Evolutionary conservation across 2,888 invertebrate species (phyloP).

Genomic region (Brenthis hecate): DNA sequence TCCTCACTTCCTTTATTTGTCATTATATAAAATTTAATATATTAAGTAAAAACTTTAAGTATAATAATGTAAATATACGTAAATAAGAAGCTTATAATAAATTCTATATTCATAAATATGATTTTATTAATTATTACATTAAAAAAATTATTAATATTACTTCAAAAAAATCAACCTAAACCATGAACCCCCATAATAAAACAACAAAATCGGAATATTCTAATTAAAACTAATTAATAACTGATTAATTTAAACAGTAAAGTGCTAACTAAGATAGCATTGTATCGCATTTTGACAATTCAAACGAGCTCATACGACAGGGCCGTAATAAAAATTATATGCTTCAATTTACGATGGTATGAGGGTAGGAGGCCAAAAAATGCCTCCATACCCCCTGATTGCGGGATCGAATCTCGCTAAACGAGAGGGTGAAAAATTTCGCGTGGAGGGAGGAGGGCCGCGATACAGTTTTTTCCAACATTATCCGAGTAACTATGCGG

Average conservation of each 20-base stretch:
- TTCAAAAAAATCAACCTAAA: too few relatives aligned
- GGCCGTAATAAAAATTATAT: constrained; percentile 82
- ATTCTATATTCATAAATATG: too few relatives aligned
- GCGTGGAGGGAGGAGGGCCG: constrained; percentile 53
- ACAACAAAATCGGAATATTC: background rate
- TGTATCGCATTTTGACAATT: constrained; percentile 49
- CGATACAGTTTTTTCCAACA: constrained; percentile 76
- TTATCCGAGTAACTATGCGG: constrained; percentile 77
- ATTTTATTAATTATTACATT: too few relatives aligned
- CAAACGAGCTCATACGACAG: constrained; percentile 70
- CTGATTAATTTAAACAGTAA: constrained; percentile 19
- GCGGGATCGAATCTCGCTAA: constrained; percentile 81
- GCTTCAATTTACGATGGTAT: constrained; percentile 79
- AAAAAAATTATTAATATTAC: too few relatives aligned
- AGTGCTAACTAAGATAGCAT: constrained; percentile 35
- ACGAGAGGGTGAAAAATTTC: constrained; percentile 70
- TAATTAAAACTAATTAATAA: constrained; percentile 17
- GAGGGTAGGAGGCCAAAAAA: constrained; percentile 66
- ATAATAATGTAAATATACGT: too few relatives aligned
- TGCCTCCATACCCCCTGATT: constrained; percentile 72
- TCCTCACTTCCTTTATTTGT: too few relatives aligned
- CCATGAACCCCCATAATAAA: too few relatives aligned
- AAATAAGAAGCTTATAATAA: too few relatives aligned
- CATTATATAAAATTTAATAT: too few relatives aligned
- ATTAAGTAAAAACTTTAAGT: too few relatives aligned